These are phyloP conservation scores for Progne subis DNA, from an alignment of 2,113 vertebrate species.

Conservation along the genomic window DNA sequence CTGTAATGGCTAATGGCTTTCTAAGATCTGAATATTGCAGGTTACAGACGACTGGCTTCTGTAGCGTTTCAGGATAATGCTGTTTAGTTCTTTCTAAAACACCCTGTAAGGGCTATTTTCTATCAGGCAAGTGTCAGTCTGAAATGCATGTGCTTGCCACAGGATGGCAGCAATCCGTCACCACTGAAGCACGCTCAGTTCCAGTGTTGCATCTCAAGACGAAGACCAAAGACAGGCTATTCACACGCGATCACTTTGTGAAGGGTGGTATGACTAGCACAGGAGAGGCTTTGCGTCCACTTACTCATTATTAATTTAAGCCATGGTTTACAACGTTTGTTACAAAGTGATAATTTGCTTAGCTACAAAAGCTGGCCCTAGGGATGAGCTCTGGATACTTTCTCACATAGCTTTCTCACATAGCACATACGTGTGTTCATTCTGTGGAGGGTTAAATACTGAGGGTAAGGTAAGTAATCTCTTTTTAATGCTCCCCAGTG, in stretches of 20 bases:
- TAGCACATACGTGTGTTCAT: background rate
- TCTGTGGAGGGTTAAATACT: background rate
- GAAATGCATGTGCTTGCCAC: conserved; percentile 21
- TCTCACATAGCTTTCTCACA: too few relatives aligned
- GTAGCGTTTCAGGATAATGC: background rate
- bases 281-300: background rate
- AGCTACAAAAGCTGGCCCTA: background rate
- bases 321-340: background rate
- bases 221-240: background rate
- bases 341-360: background rate
- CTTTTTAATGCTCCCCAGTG: background rate
- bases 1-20: background rate
- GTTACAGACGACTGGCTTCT: background rate
- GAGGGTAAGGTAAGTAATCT: background rate
- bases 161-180: conserved; percentile 44
- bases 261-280: background rate
- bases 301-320: background rate
- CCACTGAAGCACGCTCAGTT: background rate
- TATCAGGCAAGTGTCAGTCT: background rate
- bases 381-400: background rate
- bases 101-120: background rate
- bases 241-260: background rate
- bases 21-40: background rate
- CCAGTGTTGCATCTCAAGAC: rapidly evolving
- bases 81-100: background rate